phyloP scores from a whole-genome alignment of 2,888 invertebrate species.

The Leptinotarsa tumamoca region DNA sequence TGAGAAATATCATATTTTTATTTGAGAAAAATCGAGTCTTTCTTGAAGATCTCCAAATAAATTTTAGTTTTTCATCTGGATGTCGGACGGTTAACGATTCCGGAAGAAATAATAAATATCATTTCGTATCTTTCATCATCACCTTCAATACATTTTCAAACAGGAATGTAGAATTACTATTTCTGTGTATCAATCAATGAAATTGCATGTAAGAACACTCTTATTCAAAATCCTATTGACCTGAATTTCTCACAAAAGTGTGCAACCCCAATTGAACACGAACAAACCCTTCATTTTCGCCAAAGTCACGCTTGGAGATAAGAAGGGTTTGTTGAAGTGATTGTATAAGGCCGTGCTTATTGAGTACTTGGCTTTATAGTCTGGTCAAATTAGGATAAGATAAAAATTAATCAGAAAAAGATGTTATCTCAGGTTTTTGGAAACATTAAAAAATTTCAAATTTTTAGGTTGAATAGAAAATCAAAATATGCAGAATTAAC shows the following conservation, averaged over 20 bases:
- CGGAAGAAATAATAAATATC: too few species aligned
- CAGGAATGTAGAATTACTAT: too few species aligned
- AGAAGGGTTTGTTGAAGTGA: not conserved
- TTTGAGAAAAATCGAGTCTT: too few species aligned
- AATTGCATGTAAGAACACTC: not conserved
- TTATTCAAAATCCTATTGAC: conserved; percentile 1
- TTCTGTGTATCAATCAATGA: not conserved
- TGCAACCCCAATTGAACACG: conserved; percentile 8
- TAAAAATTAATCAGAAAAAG: not conserved
- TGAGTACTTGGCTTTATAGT: not conserved
- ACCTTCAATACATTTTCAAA: too few species aligned
- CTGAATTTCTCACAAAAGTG: not conserved
- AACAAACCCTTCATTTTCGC: not conserved
- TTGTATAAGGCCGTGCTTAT: not conserved
- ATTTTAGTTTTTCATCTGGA: too few species aligned
- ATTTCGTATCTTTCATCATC: too few species aligned
- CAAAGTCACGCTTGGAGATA: not conserved
- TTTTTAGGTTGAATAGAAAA: too few species aligned
- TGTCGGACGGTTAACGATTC: too few species aligned
- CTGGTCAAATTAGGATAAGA: not conserved
- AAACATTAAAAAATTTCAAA: too few species aligned
- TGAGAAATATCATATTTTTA: too few species aligned
- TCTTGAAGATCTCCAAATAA: too few species aligned
- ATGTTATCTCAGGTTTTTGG: not conserved
- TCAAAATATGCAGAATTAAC: too few species aligned